Evolutionary conservation across 2,797 vertebrate genomes (phyloP).

Genomic region (Aplochiton taeniatus): DNA sequence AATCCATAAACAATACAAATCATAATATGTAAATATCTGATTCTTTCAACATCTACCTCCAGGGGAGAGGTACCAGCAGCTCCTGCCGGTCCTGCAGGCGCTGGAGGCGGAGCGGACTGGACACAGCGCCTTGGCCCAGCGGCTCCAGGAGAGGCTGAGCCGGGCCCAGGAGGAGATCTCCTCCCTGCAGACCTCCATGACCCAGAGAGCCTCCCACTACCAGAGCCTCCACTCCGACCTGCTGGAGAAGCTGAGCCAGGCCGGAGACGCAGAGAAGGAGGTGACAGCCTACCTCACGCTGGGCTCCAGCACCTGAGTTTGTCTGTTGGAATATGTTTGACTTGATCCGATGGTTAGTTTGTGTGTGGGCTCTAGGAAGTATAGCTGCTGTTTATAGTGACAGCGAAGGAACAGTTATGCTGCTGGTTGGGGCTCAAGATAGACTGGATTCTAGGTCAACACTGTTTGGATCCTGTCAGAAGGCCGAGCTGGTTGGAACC

Average conservation of each 20-base stretch:
- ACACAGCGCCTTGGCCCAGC: conserved; percentile 70
- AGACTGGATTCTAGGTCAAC: no score
- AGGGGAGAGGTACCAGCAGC: conserved; percentile 75
- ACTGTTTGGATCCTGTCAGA: no score
- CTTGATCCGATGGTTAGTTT: no score
- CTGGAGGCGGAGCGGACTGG: conserved; percentile 78
- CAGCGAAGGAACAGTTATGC: no score
- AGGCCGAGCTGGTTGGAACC: no score
- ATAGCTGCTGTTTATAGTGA: no score
- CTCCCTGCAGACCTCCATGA: conserved; percentile 84
- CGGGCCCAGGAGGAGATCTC: conserved; percentile 81
- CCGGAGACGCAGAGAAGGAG: conserved; percentile 79
- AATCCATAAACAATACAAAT: no score
- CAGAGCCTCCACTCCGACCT: conserved; percentile 86
- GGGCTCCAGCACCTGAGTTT: no score
- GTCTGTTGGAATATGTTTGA: no score
- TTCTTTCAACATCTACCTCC: background rate
- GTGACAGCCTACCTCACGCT: conserved; percentile 55
- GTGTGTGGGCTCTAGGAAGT: no score
- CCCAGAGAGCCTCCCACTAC: conserved; percentile 85
- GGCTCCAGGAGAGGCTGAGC: conserved; percentile 74
- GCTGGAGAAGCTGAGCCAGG: conserved; percentile 80
- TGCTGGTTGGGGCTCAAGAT: no score
- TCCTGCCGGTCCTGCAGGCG: conserved; percentile 72
- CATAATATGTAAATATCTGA: no score